Conservation (phyloP, 2,797 vertebrate species). For the Alauda arvensis region DNA sequence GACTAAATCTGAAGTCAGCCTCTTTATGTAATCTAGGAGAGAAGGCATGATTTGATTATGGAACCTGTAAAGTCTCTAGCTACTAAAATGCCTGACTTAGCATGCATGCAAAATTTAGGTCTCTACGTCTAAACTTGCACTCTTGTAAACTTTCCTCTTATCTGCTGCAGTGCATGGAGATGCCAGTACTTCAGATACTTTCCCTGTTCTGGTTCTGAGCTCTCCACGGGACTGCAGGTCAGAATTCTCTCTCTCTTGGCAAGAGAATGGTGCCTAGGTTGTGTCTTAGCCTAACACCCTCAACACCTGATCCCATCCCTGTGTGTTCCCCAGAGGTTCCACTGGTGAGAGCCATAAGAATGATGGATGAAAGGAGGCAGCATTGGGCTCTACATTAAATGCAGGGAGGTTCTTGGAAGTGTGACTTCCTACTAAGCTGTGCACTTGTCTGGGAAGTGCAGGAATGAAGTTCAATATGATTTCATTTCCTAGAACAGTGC, state of each 20-base stretch:
- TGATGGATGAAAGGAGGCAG: neutral
- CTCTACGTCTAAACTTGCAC: neutral
- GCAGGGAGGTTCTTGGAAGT: accelerated
- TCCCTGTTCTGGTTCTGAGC: neutral
- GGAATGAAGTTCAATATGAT: neutral
- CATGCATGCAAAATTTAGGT: neutral
- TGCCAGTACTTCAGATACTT: neutral
- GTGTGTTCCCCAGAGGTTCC: neutral
- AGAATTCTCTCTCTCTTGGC: neutral
- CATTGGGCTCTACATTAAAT: neutral
- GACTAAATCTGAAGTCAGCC: neutral
- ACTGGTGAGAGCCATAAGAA: accelerated
- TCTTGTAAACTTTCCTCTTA: neutral
- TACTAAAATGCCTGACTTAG: neutral
- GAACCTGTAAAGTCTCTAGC: neutral
- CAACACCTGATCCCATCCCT: neutral
- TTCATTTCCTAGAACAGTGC: neutral
- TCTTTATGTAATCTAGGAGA: neutral
- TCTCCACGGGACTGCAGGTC: neutral
- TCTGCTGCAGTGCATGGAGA: neutral
- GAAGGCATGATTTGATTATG: neutral
- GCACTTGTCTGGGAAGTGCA: neutral
- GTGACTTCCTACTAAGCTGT: neutral
- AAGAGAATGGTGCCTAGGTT: too few relatives aligned
- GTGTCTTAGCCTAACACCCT: neutral